Percentiles rank a stretch among this genome's conserved stretches.
phyloP scores from a whole-genome alignment of 2,888 invertebrate species.

The Parthenolecanium corni region DNA sequence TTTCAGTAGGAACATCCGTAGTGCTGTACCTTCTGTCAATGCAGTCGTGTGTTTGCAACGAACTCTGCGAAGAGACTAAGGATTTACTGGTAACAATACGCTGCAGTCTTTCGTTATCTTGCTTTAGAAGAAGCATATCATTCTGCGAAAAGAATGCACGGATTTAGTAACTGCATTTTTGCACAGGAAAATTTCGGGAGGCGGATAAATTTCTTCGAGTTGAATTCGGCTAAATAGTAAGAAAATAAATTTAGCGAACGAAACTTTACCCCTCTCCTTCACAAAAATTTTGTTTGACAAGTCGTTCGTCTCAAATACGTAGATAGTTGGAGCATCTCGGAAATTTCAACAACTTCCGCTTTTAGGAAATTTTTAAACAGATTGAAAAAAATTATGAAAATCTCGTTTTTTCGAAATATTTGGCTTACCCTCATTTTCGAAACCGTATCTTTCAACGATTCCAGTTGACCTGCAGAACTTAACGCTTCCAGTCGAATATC shows the following conservation, averaged over 20 bases:
- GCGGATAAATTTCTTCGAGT: background rate
- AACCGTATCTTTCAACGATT: conserved; percentile 90
- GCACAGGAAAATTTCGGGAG: too few relatives aligned
- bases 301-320: too few relatives aligned
- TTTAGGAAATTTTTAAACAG: too few relatives aligned
- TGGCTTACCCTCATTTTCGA: conserved; percentile 81
- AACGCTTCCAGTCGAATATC: conserved; percentile 93
- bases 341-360: too few relatives aligned
- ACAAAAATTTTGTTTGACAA: too few relatives aligned
- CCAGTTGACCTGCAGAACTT: conserved; percentile 92
- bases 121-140: conserved; percentile 92
- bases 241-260: too few relatives aligned
- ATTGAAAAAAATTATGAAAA: too few relatives aligned
- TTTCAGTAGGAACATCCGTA: conserved; percentile 17
- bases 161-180: too few relatives aligned
- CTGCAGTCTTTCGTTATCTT: conserved; percentile 90
- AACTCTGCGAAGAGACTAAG: conserved; percentile 46
- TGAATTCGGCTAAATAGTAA: too few relatives aligned
- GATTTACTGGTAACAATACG: conserved; percentile 58
- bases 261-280: too few relatives aligned
- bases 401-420: background rate
- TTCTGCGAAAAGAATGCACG: conserved; percentile 48
- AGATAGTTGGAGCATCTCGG: too few relatives aligned
- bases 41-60: conserved; percentile 38
- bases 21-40: conserved; percentile 24